Base-by-base conservation (phyloP, 2,797 vertebrate species). In the Cyclopterus lumpus region DNA sequence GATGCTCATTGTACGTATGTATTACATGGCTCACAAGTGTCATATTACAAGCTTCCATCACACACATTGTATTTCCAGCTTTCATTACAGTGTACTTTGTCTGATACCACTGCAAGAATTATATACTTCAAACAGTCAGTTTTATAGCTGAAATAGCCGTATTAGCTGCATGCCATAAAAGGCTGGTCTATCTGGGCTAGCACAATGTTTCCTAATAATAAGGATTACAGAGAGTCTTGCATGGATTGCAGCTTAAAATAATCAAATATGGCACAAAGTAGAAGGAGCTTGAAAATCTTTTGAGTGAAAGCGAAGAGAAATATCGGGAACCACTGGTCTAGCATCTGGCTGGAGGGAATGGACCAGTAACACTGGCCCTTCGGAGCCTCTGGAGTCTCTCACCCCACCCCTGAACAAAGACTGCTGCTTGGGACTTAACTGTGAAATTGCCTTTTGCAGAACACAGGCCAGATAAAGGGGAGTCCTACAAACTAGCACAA, bases 391-490 rank as follows among this genome's bases (percentile, higher is more conserved):
- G 87, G 86, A 78, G 53, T 89, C 88, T 90, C 87, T 87, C 79
- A 85, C 72, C 81, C 79, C 55, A 67, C 62, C 90, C 89, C 81
- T 79, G 81, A 88, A 88, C 55, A 83, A 53, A 79, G 88, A 92
- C 86, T 91, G 91, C 91, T 91, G 91, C 89, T 91, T 91, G 88
- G 92, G 73, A 91, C 90, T 88, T 75, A 84, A 92, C 91, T 93
- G 92, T 91, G 90, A 94, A 94, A 92, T 34, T 84, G 92, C 89
- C 90, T 94, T 94, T 87, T 87, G 88, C 84, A 85, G 93, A 94
- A 88, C 91, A 90, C 51, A 26, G 22, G 91, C 91, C 86, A 88
- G 90, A 88, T 46, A 60, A 83, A 81, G 73, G 67, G 79, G 86
- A 85, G 74, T 88, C 91, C 79, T 79, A 86, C 79, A 88, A 89